Conservation (phyloP, 2,797 vertebrate genomes). For the Acanthurus leucopareius region DNA sequence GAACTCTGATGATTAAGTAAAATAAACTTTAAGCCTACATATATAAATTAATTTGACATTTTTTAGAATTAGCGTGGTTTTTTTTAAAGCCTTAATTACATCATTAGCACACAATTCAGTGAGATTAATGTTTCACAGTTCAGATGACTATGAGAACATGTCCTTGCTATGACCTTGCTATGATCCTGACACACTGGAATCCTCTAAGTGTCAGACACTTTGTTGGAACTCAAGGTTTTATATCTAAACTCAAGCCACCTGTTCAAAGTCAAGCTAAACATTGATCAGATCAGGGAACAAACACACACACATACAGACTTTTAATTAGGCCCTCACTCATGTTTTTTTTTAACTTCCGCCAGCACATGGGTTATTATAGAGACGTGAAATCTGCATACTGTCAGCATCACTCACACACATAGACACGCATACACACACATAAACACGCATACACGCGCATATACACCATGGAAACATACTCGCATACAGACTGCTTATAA, state of each 20-base stretch:
- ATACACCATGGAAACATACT: not conserved
- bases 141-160: not conserved
- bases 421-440: not conserved
- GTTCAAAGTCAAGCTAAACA: conserved; percentile 74
- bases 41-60: too few species aligned
- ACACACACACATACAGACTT: conserved; percentile 12
- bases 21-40: too few species aligned
- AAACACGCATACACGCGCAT: not conserved
- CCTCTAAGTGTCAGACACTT: not conserved
- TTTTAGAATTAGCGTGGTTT: too few species aligned
- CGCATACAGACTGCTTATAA: conserved; percentile 24
- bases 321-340: conserved; percentile 48
- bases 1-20: too few species aligned
- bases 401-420: conserved; percentile 3
- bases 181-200: conserved; percentile 1
- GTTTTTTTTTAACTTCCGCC: conserved; percentile 44
- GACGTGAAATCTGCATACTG: conserved; percentile 41
- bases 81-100: too few species aligned
- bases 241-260: not conserved
- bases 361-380: conserved; percentile 54
- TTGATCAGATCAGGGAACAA: conserved; percentile 34
- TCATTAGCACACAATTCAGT: not conserved
- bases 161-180: conserved; percentile 10
- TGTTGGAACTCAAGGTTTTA: conserved; percentile 5
- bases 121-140: not conserved